phyloP scores from a whole-genome alignment of 53 echinoderm and acorn worm genomes.

The Pentamera pediparva region DNA sequence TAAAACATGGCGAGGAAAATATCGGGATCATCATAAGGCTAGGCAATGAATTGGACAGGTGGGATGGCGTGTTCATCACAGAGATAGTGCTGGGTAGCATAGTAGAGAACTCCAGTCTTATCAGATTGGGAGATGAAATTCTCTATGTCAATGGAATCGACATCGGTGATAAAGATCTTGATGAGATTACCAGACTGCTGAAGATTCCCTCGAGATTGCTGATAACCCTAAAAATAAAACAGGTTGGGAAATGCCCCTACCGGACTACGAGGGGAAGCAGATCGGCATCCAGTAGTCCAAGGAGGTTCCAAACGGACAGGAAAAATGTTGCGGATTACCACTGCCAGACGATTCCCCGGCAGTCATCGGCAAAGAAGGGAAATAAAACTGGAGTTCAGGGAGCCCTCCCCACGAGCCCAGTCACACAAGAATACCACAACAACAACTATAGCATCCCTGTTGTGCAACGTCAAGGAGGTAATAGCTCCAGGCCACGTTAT shows the following conservation, averaged over 20 bases:
- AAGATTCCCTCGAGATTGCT: slow-evolving; percentile 92
- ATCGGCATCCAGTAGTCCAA: slow-evolving; percentile 55
- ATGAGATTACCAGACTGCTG: slow-evolving; percentile 83
- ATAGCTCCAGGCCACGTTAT: slow-evolving; percentile 43
- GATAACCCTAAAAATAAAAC: slow-evolving; percentile 83
- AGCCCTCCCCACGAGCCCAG: not conserved
- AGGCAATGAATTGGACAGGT: slow-evolving; percentile 77
- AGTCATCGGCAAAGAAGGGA: slow-evolving; percentile 12
- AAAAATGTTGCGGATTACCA: slow-evolving; percentile 19
- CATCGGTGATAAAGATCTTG: slow-evolving; percentile 73
- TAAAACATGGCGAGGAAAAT: slow-evolving; percentile 87
- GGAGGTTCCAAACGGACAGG: slow-evolving; percentile 26
- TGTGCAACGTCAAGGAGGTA: not conserved
- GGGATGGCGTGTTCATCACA: slow-evolving; percentile 88
- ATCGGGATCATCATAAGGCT: slow-evolving; percentile 89
- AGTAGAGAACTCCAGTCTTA: slow-evolving; percentile 78
- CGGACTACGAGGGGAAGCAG: slow-evolving; percentile 51
- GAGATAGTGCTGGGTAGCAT: slow-evolving; percentile 84
- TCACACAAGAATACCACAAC: slow-evolving; percentile 13
- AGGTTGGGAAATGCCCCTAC: slow-evolving; percentile 78
- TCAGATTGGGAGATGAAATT: slow-evolving; percentile 92
- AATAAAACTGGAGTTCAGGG: not conserved
- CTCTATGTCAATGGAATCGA: slow-evolving; percentile 95
- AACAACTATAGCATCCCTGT: not conserved
- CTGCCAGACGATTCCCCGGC: slow-evolving; percentile 22